phyloP scores from a whole-genome alignment of 2,113 vertebrate genomes.

The Aspidoscelis tigris region DNA sequence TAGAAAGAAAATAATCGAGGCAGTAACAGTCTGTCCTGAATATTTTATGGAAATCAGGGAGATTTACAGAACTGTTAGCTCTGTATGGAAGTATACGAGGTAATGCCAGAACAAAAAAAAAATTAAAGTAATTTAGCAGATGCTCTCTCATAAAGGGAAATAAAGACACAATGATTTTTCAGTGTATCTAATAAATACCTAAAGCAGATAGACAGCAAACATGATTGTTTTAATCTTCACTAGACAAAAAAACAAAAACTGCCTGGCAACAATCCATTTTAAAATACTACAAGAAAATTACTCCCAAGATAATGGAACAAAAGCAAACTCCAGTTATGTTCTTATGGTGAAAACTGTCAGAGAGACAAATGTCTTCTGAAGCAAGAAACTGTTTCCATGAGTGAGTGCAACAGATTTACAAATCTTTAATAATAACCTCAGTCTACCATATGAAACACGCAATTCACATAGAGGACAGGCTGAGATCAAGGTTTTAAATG shows the following conservation, averaged over 20 bases:
- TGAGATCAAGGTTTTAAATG: background rate
- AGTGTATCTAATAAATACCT: conserved; percentile 74
- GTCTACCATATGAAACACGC: background rate
- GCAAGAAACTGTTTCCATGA: background rate
- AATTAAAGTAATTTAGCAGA: conserved; percentile 79
- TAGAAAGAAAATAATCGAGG: conserved; percentile 79
- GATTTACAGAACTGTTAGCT: conserved; percentile 78
- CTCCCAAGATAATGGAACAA: conserved; percentile 1
- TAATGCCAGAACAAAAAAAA: conserved; percentile 76
- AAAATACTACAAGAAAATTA: conserved; percentile 4
- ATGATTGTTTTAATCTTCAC: conserved; percentile 48
- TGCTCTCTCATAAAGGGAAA: conserved; percentile 79
- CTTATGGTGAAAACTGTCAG: background rate
- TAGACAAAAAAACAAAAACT: conserved; percentile 17
- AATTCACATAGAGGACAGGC: background rate
- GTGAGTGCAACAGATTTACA: conserved; percentile 28
- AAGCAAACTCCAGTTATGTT: background rate
- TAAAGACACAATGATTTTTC: conserved; percentile 77
- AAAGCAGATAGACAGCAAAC: conserved; percentile 47
- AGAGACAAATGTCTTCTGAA: background rate
- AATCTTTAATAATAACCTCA: conserved; percentile 22
- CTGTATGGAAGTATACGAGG: conserved; percentile 73
- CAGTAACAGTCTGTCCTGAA: conserved; percentile 81
- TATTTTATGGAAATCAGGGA: conserved; percentile 83
- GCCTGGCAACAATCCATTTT: conserved; percentile 35